These are phyloP conservation scores for Sinotaia quadrata DNA, from an alignment of 2,888 invertebrate species.

Conservation along the genomic window DNA sequence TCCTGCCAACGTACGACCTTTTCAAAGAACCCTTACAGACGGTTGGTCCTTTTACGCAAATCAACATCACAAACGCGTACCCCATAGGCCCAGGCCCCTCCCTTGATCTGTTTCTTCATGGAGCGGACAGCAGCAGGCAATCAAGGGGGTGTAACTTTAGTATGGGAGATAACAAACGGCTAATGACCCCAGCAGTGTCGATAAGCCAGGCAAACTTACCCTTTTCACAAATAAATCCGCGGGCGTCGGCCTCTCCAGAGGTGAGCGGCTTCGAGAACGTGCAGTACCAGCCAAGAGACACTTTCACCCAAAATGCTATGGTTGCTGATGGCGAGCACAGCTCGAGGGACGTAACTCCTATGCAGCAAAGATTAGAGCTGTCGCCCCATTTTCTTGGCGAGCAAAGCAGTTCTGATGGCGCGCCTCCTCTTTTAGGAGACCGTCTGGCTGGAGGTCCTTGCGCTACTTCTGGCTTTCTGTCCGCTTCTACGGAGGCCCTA, in stretches of 20 bases:
- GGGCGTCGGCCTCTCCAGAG: neutral
- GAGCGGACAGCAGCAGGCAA: constrained; percentile 8
- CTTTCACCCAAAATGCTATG: neutral
- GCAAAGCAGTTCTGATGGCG: neutral
- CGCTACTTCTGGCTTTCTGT: constrained; percentile 3
- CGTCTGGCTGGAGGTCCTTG: neutral
- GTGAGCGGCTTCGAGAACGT: neutral
- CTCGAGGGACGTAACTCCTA: neutral
- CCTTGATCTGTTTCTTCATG: constrained; percentile 34
- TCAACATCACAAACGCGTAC: constrained; percentile 44
- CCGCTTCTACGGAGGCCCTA: constrained; percentile 24
- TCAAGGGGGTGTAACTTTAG: constrained; percentile 2
- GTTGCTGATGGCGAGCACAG: neutral
- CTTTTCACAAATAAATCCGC: neutral
- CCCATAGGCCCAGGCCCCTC: constrained; percentile 21
- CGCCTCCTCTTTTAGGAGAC: constrained; percentile 1
- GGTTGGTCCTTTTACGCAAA: constrained; percentile 38
- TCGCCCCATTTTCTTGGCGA: neutral
- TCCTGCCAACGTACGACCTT: constrained; percentile 26
- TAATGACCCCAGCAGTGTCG: constrained; percentile 2
- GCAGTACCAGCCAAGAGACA: constrained; percentile 4
- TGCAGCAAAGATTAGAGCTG: neutral
- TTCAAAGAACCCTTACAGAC: constrained; percentile 19
- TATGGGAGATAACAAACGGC: neutral
- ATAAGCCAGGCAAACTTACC: neutral